These are phyloP conservation scores for Hycleus cichorii DNA, from an alignment of 1,140 invertebrate species.

Conservation along the genomic window DNA sequence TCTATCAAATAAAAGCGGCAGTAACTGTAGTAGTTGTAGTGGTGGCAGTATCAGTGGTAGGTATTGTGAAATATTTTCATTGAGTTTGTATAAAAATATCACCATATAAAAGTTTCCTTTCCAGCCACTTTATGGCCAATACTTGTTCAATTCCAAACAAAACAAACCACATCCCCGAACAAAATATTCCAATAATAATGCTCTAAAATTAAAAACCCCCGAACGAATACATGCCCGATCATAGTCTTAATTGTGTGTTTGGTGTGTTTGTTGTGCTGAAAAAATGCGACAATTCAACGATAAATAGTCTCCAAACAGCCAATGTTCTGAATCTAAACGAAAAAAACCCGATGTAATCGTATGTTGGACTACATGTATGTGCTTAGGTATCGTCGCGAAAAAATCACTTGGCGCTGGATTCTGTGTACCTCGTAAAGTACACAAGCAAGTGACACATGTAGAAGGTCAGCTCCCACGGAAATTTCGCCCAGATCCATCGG, in stretches of 20 bases:
- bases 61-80: slow-evolving; percentile 33
- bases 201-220: background rate
- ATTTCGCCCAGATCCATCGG: slow-evolving; percentile 10
- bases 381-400: slow-evolving; percentile 10
- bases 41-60: background rate
- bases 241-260: too few relatives aligned
- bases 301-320: slow-evolving; percentile 12
- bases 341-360: slow-evolving; percentile 20
- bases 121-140: slow-evolving; percentile 24
- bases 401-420: slow-evolving; percentile 15
- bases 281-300: slow-evolving; percentile 9
- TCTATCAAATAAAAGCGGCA: slow-evolving; percentile 20
- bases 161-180: slow-evolving; percentile 21
- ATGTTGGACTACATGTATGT: slow-evolving; percentile 14
- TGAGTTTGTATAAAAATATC: slow-evolving; percentile 26
- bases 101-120: slow-evolving; percentile 28
- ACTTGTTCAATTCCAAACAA: slow-evolving; percentile 3
- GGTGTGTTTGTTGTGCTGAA: background rate
- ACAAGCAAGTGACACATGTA: slow-evolving; percentile 18
- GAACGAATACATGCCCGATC: too few relatives aligned
- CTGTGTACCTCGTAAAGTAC: slow-evolving; percentile 21
- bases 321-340: background rate
- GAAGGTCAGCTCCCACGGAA: slow-evolving; percentile 27
- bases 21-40: too few relatives aligned
- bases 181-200: too few relatives aligned